These are phyloP conservation scores for Papilio protenor DNA, from an alignment of 2,888 invertebrate species.

Conservation along the genomic window DNA sequence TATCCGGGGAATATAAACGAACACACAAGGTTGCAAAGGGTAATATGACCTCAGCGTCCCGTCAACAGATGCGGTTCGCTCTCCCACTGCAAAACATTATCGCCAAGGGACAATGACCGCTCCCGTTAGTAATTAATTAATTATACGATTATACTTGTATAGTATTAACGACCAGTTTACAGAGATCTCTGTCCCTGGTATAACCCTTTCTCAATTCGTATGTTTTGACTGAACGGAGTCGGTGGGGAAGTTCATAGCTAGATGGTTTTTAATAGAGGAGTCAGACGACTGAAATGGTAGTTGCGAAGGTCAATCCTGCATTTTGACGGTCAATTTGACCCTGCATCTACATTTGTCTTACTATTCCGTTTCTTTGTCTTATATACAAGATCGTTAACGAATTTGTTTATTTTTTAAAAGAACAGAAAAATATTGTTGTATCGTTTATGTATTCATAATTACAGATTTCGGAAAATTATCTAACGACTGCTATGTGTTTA, in stretches of 20 bases:
- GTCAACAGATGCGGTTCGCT: slow-evolving; percentile 75
- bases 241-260: slow-evolving; percentile 54
- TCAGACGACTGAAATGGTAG: slow-evolving; percentile 70
- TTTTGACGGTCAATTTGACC: slow-evolving; percentile 50
- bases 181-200: slow-evolving; percentile 58
- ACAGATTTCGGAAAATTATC: not conserved
- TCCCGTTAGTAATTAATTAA: slow-evolving; percentile 79
- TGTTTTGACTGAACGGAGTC: slow-evolving; percentile 49
- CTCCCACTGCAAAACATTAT: slow-evolving; percentile 77
- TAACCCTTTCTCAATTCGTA: slow-evolving; percentile 48
- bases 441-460: not conserved
- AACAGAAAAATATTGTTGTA: not conserved
- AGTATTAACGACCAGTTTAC: slow-evolving; percentile 64
- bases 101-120: slow-evolving; percentile 77
- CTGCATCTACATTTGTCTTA: slow-evolving; percentile 49
- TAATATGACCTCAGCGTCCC: slow-evolving; percentile 72
- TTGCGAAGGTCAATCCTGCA: slow-evolving; percentile 70
- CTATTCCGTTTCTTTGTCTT: slow-evolving; percentile 43
- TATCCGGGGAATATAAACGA: slow-evolving; percentile 40
- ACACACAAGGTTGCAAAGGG: slow-evolving; percentile 59
- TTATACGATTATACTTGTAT: slow-evolving; percentile 72
- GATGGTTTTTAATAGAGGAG: slow-evolving; percentile 61
- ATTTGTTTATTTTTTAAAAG: too few relatives aligned
- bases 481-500: not conserved
- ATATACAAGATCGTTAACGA: not conserved